These are phyloP conservation scores for Eupithecia abbreviata DNA, from an alignment of 2,888 invertebrate species.

Conservation along the genomic window DNA sequence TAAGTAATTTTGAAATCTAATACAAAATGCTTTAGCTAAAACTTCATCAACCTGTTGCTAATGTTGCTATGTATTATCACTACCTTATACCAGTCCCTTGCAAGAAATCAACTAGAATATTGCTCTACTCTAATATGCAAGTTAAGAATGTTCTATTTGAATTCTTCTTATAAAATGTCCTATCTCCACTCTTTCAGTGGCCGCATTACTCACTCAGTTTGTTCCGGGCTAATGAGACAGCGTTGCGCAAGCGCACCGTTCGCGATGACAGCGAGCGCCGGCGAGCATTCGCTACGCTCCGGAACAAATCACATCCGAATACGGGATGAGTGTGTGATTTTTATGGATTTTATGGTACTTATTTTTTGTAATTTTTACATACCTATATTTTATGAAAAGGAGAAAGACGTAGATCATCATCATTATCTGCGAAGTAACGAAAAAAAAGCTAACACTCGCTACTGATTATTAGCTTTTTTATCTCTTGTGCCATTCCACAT, in stretches of 20 bases:
- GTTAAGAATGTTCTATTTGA: background rate
- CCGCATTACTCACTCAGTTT: slow-evolving; percentile 59
- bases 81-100: no score
- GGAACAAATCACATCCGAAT: slow-evolving; percentile 78
- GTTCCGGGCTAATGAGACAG: slow-evolving; percentile 77
- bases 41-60: background rate
- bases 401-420: background rate
- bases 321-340: slow-evolving; percentile 63
- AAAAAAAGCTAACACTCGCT: no score
- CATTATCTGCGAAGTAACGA: no score
- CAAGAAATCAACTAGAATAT: no score
- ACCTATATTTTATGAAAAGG: no score
- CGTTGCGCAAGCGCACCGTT: slow-evolving; percentile 71
- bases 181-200: slow-evolving; percentile 48
- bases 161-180: slow-evolving; percentile 22
- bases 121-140: background rate
- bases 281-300: slow-evolving; percentile 72
- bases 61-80: no score
- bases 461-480: no score
- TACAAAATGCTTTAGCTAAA: background rate
- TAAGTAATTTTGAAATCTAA: background rate
- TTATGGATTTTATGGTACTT: slow-evolving; percentile 16
- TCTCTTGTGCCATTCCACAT: background rate
- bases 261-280: slow-evolving; percentile 64
- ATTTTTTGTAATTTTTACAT: background rate